Conservation (phyloP, 2,797 vertebrate genomes). For the Acomys russatus region DNA sequence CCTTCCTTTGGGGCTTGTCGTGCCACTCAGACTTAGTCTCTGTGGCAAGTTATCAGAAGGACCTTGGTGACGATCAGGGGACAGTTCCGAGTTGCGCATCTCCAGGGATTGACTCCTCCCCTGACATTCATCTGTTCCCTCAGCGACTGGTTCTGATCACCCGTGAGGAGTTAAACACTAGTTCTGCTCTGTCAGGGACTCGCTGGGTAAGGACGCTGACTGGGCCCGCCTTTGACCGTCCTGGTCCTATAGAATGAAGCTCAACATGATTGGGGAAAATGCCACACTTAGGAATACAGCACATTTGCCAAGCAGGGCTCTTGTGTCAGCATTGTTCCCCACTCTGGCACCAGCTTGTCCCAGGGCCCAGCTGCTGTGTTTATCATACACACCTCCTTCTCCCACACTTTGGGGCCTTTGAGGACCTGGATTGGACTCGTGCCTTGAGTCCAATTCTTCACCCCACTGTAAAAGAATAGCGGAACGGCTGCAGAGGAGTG, state of each 20-base stretch:
- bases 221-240: not conserved
- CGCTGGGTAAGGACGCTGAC: not conserved
- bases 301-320: not conserved
- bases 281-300: not conserved
- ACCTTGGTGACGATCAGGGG: slow-evolving; percentile 55
- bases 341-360: not conserved
- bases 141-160: not conserved
- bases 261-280: not conserved
- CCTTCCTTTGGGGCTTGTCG: slow-evolving; percentile 73
- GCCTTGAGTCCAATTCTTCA: not conserved
- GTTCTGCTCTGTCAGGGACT: not conserved
- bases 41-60: slow-evolving; percentile 61
- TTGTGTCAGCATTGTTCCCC: not conserved
- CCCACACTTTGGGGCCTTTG: not conserved
- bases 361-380: not conserved
- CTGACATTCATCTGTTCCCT: not conserved
- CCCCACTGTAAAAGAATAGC: not conserved
- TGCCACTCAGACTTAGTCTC: slow-evolving; percentile 69
- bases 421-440: not conserved
- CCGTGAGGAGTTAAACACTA: not conserved
- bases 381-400: not conserved
- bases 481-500: slow-evolving; percentile 31
- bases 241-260: not conserved
- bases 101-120: not conserved
- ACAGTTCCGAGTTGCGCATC: slow-evolving; percentile 57